Conservation (phyloP, 2,113 vertebrate species). For the Mus spicilegus region DNA sequence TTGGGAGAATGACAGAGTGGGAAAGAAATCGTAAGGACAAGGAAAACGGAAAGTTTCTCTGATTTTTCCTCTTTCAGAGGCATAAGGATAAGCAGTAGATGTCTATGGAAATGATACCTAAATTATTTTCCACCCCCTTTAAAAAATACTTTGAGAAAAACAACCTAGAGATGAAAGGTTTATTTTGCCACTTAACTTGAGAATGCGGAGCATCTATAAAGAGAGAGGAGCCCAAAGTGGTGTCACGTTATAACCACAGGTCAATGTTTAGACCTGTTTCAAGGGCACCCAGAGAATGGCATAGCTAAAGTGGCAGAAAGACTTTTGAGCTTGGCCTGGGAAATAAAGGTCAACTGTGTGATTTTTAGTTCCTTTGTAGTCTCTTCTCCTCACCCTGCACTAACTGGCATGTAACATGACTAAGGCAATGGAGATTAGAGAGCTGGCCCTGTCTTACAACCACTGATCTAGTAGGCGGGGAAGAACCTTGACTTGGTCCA, state of each 20-base stretch:
- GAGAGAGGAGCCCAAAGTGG: neutral
- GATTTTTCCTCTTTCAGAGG: neutral
- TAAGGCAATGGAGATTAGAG: neutral
- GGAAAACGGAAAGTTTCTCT: neutral
- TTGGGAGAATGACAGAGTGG: neutral
- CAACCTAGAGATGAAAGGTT: neutral
- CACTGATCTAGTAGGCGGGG: neutral
- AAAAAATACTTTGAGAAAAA: neutral
- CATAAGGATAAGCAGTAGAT: neutral
- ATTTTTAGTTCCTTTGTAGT: neutral
- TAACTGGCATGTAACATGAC: neutral
- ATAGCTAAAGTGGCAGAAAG: neutral
- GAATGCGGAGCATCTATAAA: too few relatives aligned
- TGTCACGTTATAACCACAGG: neutral
- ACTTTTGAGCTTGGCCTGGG: neutral
- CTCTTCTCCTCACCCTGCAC: neutral
- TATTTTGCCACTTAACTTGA: neutral
- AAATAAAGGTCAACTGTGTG: neutral
- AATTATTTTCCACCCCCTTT: neutral
- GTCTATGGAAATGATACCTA: neutral
- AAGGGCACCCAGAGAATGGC: neutral
- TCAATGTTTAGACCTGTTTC: neutral
- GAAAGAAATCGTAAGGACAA: neutral
- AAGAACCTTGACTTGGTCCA: neutral
- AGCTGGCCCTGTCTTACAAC: neutral